phyloP scores from a whole-genome alignment of 2,888 invertebrate genomes.

The Cataglyphis altisquamis region DNA sequence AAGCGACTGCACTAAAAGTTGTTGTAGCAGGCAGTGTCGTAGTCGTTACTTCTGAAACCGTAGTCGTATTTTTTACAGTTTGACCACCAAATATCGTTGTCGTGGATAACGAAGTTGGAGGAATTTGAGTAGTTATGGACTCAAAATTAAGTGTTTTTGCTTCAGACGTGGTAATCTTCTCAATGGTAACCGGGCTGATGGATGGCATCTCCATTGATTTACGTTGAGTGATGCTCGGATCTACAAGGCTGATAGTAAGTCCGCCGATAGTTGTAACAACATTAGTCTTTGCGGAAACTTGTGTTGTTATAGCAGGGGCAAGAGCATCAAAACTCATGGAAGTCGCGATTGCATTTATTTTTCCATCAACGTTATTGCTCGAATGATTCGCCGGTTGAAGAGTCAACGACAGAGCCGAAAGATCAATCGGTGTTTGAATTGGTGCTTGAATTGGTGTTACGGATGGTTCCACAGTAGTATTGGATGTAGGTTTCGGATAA shows the following conservation, averaged over 20 bases:
- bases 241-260: conserved; percentile 46
- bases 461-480: conserved; percentile 60
- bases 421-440: conserved; percentile 52
- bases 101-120: conserved; percentile 30
- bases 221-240: conserved; percentile 14
- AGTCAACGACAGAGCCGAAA: conserved; percentile 26
- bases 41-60: conserved; percentile 55
- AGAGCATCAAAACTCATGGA: conserved; percentile 28
- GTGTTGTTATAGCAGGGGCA: conserved; percentile 8
- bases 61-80: conserved; percentile 42
- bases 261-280: conserved; percentile 14
- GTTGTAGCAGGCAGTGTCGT: conserved; percentile 44
- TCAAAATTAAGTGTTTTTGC: conserved; percentile 37
- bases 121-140: conserved; percentile 37
- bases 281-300: conserved; percentile 1
- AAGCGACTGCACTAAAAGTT: conserved; percentile 48
- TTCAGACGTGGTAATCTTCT: conserved; percentile 48
- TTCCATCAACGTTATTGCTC: neutral
- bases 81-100: conserved; percentile 59
- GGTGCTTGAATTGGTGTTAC: conserved; percentile 51
- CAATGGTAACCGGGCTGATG: conserved; percentile 53
- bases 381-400: neutral
- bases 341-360: neutral
- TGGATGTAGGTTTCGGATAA: conserved; percentile 65
- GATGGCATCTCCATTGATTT: conserved; percentile 32